Conservation (phyloP, 1,140 invertebrate species). For the Pseudomyrmex cubaensis region DNA sequence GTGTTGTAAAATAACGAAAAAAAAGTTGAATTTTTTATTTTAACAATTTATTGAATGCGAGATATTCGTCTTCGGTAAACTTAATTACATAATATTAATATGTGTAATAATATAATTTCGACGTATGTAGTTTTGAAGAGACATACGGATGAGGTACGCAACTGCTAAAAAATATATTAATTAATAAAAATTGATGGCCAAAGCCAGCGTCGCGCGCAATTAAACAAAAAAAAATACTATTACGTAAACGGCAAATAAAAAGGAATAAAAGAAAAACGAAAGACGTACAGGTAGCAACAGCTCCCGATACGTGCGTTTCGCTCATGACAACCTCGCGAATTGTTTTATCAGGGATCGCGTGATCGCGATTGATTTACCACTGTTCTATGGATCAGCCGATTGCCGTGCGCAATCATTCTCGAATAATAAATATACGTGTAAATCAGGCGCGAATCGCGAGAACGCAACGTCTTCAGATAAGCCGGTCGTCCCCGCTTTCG, state of each 20-base stretch:
- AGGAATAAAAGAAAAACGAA: neutral
- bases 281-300: neutral
- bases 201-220: too few species aligned
- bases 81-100: too few species aligned
- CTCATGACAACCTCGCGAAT: constrained; percentile 28
- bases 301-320: constrained; percentile 20
- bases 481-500: constrained; percentile 69
- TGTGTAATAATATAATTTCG: too few species aligned
- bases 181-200: too few species aligned
- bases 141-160: too few species aligned
- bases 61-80: too few species aligned
- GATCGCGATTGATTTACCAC: constrained; percentile 77
- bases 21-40: neutral
- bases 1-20: neutral
- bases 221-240: too few species aligned
- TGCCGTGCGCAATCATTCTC: constrained; percentile 60
- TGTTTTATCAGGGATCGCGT: constrained; percentile 65
- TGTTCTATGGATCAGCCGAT: constrained; percentile 70
- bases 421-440: constrained; percentile 82
- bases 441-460: constrained; percentile 81
- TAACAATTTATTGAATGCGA: neutral
- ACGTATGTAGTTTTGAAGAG: too few species aligned
- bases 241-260: neutral
- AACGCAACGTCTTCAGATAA: constrained; percentile 79
- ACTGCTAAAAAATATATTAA: too few species aligned